These are phyloP conservation scores for Dendrolimus houi DNA, from an alignment of 2,888 invertebrate genomes.

Conservation along the genomic window DNA sequence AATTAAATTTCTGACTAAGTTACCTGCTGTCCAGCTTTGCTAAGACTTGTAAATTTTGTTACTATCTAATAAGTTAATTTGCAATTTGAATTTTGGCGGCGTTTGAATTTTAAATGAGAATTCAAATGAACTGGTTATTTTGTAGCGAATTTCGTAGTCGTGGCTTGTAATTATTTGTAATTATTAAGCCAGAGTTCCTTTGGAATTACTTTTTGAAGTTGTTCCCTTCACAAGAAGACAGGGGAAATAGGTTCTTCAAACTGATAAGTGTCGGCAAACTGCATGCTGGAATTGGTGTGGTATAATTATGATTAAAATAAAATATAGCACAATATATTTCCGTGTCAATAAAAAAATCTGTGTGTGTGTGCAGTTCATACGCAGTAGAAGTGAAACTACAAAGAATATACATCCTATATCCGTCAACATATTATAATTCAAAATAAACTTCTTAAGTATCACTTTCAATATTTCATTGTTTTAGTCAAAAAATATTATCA, in stretches of 20 bases:
- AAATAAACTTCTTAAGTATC: no score
- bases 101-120: constrained; percentile 1
- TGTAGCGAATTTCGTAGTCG: neutral
- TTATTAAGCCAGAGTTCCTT: neutral
- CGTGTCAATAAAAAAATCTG: no score
- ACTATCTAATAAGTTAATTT: constrained; percentile 1
- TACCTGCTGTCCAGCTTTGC: neutral
- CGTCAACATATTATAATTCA: no score
- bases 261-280: neutral
- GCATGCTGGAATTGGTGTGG: neutral
- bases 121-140: neutral
- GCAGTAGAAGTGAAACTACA: no score
- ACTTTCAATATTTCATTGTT: no score
- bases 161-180: neutral
- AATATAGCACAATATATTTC: no score
- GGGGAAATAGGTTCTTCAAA: neutral
- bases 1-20: neutral
- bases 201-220: neutral
- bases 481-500: no score
- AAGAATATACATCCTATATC: no score
- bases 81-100: neutral
- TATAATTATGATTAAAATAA: no score
- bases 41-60: neutral
- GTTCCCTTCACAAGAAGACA: neutral
- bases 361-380: no score